Evolutionary conservation across 2,888 invertebrate genomes (phyloP), one percentile per base, ranked within the genome.

Genomic region (Microctonus hyperodae): DNA sequence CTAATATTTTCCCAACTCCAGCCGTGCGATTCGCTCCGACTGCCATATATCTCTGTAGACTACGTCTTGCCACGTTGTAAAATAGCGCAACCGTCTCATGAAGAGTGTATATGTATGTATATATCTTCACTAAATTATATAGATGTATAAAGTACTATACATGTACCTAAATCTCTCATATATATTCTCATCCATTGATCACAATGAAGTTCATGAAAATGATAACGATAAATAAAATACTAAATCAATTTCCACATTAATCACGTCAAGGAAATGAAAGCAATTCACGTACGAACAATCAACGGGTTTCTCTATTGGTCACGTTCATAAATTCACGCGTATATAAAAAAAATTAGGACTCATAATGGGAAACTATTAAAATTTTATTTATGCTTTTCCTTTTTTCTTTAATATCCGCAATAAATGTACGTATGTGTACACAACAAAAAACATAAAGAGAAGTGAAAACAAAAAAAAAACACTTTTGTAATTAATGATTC

Each of bases 191-290:
- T 65, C 67, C 40, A 50, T 44, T 6, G 51, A 64, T 51, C 55
- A 40, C 20, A 2, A 56, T 50, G 20, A 35, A 64, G 40, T 50
- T 7, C n/a, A 55, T n/a, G 31, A 48, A 20, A 50, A 23, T 48
- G 48, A 59, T 51, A 44, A 53, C 31, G 60, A 37, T 22, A 33
- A 55, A 40, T 60, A 55, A 22, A 65, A 60, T 55, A 35, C 61
- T 51, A 72, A 74, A 72, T 64, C 74, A 72, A 73, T 73, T 73
- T 73, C 68, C 71, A 68, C 68, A 64, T 58, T 70, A 70, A 71
- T 74, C 72, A 73, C 60, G 55, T 67, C 62, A 65, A 69, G 74
- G 72, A 73, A 72, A 75, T 74, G 73, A 72, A 68, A 64, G 66
- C 73, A 74, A 74, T 75, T 71, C 68, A 28, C 62, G 67, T 55